Evolutionary conservation across 2,113 vertebrate species (phyloP), one percentile per base, ranked within the genome.

Genomic region (Corynorhinus townsendii): DNA sequence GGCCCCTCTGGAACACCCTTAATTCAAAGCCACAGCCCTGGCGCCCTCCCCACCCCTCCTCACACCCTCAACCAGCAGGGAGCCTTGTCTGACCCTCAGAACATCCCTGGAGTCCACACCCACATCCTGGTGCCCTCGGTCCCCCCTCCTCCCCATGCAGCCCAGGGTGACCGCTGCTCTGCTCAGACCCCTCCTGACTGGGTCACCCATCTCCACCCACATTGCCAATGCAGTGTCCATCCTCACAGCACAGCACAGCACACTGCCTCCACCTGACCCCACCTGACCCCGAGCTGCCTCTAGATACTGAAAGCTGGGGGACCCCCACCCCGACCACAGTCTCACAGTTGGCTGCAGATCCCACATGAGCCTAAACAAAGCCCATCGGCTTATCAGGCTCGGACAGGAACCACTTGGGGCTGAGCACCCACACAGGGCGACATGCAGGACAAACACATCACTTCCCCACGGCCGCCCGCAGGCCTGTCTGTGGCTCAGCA

Each of bases 351-450:
- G 28, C 49, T 62, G 15, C 15, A n/a, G 35, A 28, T 5, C n/a
- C 4, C 77, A n/a, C 7, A 0, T 0, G 9, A 24, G 22, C 43
- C 59, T 45, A 0, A 19, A 64, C 30, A 30, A 45, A 2, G 28
- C 8, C 0, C 0, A 4, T 11, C 1, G 4, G 56, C 81, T 40
- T 64, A 30, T 5, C n/a, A 7, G 38, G 5, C 11, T 7, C 17
- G 15, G 9, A 8, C 1, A 24, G 68, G 2, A 24, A 4, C 11
- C 38, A 20, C 3, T 1, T 4, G 54, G 19, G 64, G n/a, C 24
- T 0, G 45, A 26, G 8, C 0, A 1, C 24, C 7, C 40, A 22
- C 3, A 11, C 28, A 26, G 0, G 11, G 22, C 14, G 2, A 17
- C 14, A 6, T 2, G 38, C 28, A 24, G 19, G 38, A 59, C 20